Base-by-base conservation (phyloP, 2,797 vertebrate species). In the Mormyrus proboscirostris region DNA sequence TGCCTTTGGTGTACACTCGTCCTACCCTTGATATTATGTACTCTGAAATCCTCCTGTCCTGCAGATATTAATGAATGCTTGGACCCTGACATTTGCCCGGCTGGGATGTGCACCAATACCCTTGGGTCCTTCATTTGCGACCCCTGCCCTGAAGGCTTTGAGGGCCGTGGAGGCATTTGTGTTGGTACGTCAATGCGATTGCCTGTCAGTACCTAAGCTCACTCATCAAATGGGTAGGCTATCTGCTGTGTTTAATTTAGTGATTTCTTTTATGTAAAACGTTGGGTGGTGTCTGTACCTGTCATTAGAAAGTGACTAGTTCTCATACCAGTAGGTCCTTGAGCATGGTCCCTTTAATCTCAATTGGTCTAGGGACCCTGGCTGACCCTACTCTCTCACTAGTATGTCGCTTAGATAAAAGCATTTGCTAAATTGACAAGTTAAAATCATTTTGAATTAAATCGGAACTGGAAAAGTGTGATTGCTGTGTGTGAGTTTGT, bases 21-120 rank as follows among this genome's bases (percentile, higher is more conserved):
- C 76, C 41, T 82, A n/a, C 76, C 76, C 76, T 82, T 3, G 10
- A 69, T 87, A 86, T 79, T 38, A 41, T 65, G 22, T 9, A 19
- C 50, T 69, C 10, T 29, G 29, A 8, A 8, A 47, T 55, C 38
- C 9, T 88, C n/a, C 62, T 88, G 86, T 79, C 53, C 62, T 57
- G 41, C 91, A 98, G 98, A 99, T 93, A 92, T 98, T 0, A 95
- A 99, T 93, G 98, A 99, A 92, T 99, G 98, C 93, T 91, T 93
- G 91, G 92, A 95, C 86, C 92, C 93, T 89, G 92, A 91, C 14
- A 94, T 94, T 62, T 99, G 98, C 94, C 96, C 96, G 0, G 96
- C 97, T 89, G 96, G 97, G 14, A 96, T 97, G 91, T 99, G 98
- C 47, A 90, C 95, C 91, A 99, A 99, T 88, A 94, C 93, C 91